Percentiles rank a stretch among this genome's conserved stretches.
Evolutionary conservation across 2,888 invertebrate genomes (phyloP).

Genomic region (Lasioglossum zephyrum): DNA sequence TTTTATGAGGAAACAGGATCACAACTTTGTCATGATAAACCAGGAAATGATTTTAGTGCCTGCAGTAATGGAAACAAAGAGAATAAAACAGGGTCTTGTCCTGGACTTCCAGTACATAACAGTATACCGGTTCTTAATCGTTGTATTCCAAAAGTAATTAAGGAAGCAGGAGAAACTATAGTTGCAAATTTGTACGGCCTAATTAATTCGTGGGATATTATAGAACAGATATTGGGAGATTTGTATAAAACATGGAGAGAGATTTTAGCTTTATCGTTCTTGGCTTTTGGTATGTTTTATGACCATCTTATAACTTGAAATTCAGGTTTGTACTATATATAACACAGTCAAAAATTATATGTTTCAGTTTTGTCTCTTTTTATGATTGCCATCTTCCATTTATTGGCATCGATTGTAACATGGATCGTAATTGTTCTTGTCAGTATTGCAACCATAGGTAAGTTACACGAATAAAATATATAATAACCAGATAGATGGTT

Average conservation of each 20-base stretch:
- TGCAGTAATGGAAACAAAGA: conserved; percentile 81
- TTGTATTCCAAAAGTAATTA: conserved; percentile 92
- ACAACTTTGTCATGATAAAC: conserved; percentile 89
- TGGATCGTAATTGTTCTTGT: conserved; percentile 95
- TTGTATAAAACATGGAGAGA: conserved; percentile 95
- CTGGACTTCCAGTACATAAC: conserved; percentile 91
- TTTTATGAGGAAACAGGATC: conserved; percentile 91
- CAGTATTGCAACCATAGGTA: conserved; percentile 90
- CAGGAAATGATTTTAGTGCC: conserved; percentile 81
- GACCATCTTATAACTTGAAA: neutral
- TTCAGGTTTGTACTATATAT: neutral
- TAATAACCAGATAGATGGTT: neutral
- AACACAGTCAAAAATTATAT: conserved; percentile 22
- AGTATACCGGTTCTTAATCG: conserved; percentile 93
- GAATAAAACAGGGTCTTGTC: conserved; percentile 83
- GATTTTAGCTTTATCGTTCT: conserved; percentile 91
- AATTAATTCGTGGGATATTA: conserved; percentile 94
- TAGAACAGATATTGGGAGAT: conserved; percentile 95
- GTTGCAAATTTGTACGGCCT: conserved; percentile 91
- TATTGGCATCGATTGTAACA: conserved; percentile 93
- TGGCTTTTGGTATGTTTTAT: conserved; percentile 90
- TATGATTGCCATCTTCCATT: conserved; percentile 93
- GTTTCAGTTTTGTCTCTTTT: conserved; percentile 91
- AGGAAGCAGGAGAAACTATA: conserved; percentile 88
- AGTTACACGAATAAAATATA: conserved; percentile 48